Conservation (phyloP, 2,888 invertebrate species). For the Eilema depressum region DNA sequence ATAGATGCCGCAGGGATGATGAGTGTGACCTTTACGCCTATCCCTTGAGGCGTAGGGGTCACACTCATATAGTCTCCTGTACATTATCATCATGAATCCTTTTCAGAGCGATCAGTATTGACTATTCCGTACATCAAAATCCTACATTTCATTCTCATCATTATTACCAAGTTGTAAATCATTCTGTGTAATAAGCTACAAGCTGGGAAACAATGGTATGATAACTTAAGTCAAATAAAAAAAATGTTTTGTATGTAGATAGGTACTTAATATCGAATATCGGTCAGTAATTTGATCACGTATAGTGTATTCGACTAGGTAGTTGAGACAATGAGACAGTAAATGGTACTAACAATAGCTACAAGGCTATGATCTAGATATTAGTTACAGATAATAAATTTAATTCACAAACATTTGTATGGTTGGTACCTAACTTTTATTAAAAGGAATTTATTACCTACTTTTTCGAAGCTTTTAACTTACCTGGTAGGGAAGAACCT, state of each 20-base stretch:
- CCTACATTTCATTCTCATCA: too few relatives aligned
- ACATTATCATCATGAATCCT: too few relatives aligned
- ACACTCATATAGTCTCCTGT: too few relatives aligned
- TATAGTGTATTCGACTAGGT: not conserved
- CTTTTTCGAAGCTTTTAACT: too few relatives aligned
- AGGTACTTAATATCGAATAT: not conserved
- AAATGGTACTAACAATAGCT: not conserved
- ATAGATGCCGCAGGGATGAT: not conserved
- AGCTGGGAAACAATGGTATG: not conserved
- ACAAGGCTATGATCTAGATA: conserved; percentile 3
- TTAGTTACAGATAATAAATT: not conserved
- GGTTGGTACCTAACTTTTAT: not conserved
- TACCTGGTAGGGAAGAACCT: too few relatives aligned
- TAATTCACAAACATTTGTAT: not conserved
- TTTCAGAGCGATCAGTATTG: too few relatives aligned
- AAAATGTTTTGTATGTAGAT: not conserved
- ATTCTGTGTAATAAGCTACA: not conserved
- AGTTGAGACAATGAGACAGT: not conserved
- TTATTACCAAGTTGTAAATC: not conserved
- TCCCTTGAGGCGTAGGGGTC: too few relatives aligned
- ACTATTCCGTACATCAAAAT: too few relatives aligned
- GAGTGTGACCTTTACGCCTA: too few relatives aligned
- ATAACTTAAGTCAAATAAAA: not conserved
- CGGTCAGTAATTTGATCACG: conserved; percentile 1
- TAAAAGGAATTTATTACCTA: too few relatives aligned